These are phyloP conservation scores for Pantherophis vulpinus DNA, from an alignment of 2,797 vertebrate genomes.

Conservation along the genomic window DNA sequence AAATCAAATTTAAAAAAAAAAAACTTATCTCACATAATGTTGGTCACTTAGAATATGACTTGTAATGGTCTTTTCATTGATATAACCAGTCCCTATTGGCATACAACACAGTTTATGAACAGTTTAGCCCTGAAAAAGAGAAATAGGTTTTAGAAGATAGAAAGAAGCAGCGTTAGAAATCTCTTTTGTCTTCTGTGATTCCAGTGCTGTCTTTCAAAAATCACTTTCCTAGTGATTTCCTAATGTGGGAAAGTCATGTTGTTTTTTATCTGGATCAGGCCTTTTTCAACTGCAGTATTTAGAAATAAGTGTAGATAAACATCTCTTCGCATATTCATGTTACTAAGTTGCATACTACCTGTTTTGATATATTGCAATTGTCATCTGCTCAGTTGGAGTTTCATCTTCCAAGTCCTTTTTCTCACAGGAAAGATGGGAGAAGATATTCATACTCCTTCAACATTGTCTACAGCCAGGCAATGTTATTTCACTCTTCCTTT, in stretches of 20 bases:
- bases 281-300: background rate
- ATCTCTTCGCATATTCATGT: background rate
- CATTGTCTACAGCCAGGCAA: background rate
- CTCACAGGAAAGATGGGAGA: background rate
- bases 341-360: background rate
- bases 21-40: conserved; percentile 13
- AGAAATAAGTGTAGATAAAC: background rate
- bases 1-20: no score
- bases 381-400: background rate
- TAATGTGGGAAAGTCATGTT: background rate
- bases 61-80: conserved; percentile 9
- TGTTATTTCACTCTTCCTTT: background rate
- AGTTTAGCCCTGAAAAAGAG: background rate
- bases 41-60: conserved; percentile 21
- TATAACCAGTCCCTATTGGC: background rate
- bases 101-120: conserved; percentile 10
- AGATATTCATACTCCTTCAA: background rate
- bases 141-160: background rate
- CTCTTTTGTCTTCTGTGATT: background rate
- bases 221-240: background rate
- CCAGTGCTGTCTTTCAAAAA: conserved; percentile 10
- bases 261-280: conserved; percentile 4
- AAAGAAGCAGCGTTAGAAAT: background rate
- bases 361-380: background rate
- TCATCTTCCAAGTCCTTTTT: background rate